Evolutionary conservation across 2,113 vertebrate genomes (phyloP).

Genomic region (Petrocephalus microphthalmus): DNA sequence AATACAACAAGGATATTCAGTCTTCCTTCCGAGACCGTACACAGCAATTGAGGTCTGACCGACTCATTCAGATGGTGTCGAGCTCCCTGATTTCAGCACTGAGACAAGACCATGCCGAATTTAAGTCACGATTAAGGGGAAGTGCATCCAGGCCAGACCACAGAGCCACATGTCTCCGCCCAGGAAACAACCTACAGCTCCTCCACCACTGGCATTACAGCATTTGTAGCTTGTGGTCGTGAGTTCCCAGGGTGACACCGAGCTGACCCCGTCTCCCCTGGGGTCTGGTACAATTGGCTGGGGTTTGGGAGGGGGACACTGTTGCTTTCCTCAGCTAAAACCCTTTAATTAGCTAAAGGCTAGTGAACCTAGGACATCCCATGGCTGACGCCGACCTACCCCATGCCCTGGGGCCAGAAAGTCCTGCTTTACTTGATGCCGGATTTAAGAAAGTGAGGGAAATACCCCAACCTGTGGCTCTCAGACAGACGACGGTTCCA

Average conservation of each 20-base stretch:
- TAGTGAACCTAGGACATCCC: neutral
- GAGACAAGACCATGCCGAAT: neutral
- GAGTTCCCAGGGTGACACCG: slow-evolving; percentile 1
- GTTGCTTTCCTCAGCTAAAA: neutral
- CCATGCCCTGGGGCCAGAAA: neutral
- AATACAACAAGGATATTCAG: neutral
- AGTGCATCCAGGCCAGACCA: neutral
- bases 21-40: neutral
- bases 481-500: neutral
- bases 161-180: neutral
- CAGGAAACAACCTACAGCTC: neutral
- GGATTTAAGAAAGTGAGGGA: neutral
- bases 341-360: slow-evolving; percentile 16
- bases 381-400: neutral
- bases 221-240: neutral
- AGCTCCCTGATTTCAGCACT: neutral
- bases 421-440: neutral
- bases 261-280: neutral
- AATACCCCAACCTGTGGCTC: neutral
- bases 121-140: neutral
- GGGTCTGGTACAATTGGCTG: neutral
- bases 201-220: neutral
- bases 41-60: neutral
- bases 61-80: neutral
- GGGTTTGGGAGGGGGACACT: neutral